Evolutionary conservation across 2,797 vertebrate genomes (phyloP).

Genomic region (Simalia tracyae): DNA sequence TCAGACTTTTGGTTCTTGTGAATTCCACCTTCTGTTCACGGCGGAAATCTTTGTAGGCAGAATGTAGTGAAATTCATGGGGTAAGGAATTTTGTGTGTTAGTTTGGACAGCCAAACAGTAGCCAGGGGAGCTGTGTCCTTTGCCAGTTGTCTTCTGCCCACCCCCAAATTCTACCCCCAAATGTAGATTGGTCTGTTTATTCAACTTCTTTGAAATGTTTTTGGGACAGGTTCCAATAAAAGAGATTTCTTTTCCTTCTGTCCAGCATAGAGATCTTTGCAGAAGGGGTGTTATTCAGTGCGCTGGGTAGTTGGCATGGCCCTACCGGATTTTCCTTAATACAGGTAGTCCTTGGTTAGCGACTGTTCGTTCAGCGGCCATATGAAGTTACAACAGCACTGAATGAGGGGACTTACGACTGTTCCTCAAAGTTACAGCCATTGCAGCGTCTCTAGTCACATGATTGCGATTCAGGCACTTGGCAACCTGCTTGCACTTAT

Average conservation of each 20-base stretch:
- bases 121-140: neutral
- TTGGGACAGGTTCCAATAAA: neutral
- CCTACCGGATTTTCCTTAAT: neutral
- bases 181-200: neutral
- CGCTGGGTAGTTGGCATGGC: neutral
- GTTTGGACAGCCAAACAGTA: neutral
- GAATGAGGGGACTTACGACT: neutral
- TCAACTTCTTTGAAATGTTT: neutral
- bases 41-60: neutral
- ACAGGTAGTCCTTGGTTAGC: neutral
- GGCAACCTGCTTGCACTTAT: neutral
- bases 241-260: neutral
- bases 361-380: neutral
- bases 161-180: neutral
- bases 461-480: neutral
- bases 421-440: neutral
- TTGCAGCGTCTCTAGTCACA: neutral
- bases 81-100: neutral
- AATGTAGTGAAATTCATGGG: neutral
- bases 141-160: neutral
- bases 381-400: neutral
- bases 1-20: neutral
- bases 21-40: slow-evolving; percentile 9
- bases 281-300: neutral
- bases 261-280: neutral